Base-by-base conservation (phyloP, 2,888 invertebrate genomes). In the Rhynchonema sp. region DNA sequence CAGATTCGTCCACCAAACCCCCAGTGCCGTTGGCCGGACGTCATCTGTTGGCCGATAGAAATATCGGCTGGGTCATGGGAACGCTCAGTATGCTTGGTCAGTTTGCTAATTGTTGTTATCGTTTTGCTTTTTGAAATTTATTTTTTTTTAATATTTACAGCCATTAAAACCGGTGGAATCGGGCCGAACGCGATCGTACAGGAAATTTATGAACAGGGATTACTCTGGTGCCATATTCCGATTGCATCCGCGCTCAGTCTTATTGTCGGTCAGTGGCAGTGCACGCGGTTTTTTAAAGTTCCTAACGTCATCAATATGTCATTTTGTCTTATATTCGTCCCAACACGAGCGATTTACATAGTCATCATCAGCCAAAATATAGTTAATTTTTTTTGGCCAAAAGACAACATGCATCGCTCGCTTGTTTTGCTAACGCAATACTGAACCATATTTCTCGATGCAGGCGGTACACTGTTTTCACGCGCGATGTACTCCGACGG, bases 171-270 rank as follows among this genome's bases (percentile, higher is more conserved):
- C 22, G 59, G 59, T 22, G 59, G 59, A 13, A 29, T 59, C 2
- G 27, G 22, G 3, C 54, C 54, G 3, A 59, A 38, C 38, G 29
- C 22, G 22, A 30, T 59, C 52, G 59, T 27, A 22, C 59, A 59
- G 38, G 6, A 54, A 38, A n/a, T 59, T 1, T 59, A 38, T 38
- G 54, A 54, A n/a, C 59, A 54, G 23, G 59, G 59, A 1, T 13
- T 59, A 1, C 30, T 59, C 38, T 59, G 59, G 59, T 59, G 59
- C 26, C 59, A 59, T n/a, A 22, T 59, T 23, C 59, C 59, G 9
- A 23, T 59, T 3, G 59, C 59, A 20, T 23, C 54, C 20, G 53
- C 54, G 9, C 54, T 59, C 28, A 54, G 59, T 38, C 23, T 59
- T 38, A n/a, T 52, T 22, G 52, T 52, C n/a, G 52, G 52, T 52